Base-by-base conservation (phyloP, 2,113 vertebrate genomes). In the Phalacrocorax carbo region DNA sequence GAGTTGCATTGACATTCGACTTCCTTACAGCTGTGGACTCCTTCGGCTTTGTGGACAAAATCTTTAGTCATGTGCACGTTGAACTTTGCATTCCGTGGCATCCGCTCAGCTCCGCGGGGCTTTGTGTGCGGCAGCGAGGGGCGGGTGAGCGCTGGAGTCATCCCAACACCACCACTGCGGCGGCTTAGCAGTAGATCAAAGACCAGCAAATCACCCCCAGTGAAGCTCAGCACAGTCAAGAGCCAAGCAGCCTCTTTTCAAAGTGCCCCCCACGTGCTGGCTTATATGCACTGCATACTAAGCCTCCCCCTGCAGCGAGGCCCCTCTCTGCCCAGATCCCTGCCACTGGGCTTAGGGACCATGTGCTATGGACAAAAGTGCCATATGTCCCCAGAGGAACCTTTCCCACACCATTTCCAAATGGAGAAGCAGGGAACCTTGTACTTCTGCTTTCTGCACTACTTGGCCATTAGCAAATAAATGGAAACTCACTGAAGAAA, bases 91-190 rank as follows among this genome's bases (percentile, higher is more conserved):
- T 66, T 61, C 16, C 7, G 38, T 6, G 9, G 48, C 1, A 2
- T 25, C 66, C 0, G 1, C 51, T 55, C 15, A 1, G 66, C 61
- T 73, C 62, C 0, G 0, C 7, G 27, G 38, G 51, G 27, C 44
- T 66, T 36, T 51, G 42, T 18, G 23, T 11, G n/a, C 3, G 1
- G 36, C 54, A 54, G 58, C 3, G 6, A 69, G 44, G 22, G n/a
- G 60, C 1, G 0, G 38, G 34, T 13, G n/a, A 91, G 34, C 1
- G 3, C 42, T 16, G 12, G 64, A 62, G n/a, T 70, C 36, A 42
- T 19, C 32, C 48, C 4, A 1, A 65, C 21, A 86, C 18, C 57
- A 46, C 29, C 46, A 80, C 52, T 4, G 4, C 1, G 1, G 8
- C 14, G 1, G 29, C 46, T 77, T 44, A 77, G 17, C 0, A 0